Evolutionary conservation across 2,113 vertebrate species (phyloP), one percentile per base, ranked within the genome.

Genomic region (Hippoglossus stenolepis): DNA sequence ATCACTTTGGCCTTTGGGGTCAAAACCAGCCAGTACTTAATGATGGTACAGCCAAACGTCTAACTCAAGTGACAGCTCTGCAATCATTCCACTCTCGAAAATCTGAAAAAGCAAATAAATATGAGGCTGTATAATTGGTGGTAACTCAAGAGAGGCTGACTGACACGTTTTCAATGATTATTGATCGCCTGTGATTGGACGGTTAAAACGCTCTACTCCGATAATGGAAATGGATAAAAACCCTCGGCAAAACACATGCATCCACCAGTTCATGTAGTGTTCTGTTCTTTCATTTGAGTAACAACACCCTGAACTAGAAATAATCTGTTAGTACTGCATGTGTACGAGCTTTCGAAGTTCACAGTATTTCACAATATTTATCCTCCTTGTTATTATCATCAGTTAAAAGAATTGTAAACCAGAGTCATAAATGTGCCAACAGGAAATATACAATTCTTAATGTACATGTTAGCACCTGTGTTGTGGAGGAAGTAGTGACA

Each of bases 21-120:
- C 84, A 82, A 75, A 73, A 58, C 76, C 17, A 70, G 65, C 62
- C 51, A 18, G 49, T 57, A 49, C 38, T 57, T 57, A 90, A 90
- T 86, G 72, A 87, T 18, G 3, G 77, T 76, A 74, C 81, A 73
- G 85, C 26, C 0, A 79, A 73, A 53, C 65, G 1, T 86, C 79
- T 62, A 85, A 91, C 82, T 82, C 68, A 65, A 73, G 80, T 72
- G 87, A 90, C 88, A 87, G 89, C 87, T 79, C 82, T 80, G 79
- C 86, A 90, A 87, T 91, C 87, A 89, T 73, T 56, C 31, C 4
- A 38, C 65, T 70, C 79, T 78, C 21, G 20, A 74, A 82, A 70
- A 58, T 43, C 15, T 56, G 17, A 66, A 23, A 72, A 5, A 47
- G 58, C 64, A 65, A 79, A 80, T 23, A 63, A 62, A 76, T 38